Conservation (phyloP, 2,797 vertebrate species). For the Eurystomus glaucurus region DNA sequence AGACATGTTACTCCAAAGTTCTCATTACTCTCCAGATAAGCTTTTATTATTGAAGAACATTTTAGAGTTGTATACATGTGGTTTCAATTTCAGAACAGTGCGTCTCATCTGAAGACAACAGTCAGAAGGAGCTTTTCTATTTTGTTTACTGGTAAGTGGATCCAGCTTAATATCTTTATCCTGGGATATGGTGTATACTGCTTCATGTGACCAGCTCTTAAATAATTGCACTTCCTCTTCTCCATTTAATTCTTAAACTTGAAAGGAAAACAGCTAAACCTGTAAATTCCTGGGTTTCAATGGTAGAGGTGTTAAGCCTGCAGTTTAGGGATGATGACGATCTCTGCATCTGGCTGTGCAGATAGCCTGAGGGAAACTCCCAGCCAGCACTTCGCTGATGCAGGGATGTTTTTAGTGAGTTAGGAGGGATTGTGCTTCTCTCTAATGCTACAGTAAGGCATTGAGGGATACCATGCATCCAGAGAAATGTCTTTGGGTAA, state of each 20-base stretch:
- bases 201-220: not conserved
- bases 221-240: not conserved
- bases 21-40: not conserved
- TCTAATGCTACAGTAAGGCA: not conserved
- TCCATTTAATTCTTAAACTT: not conserved
- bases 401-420: not conserved
- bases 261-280: not conserved
- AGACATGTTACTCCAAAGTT: not conserved
- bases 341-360: not conserved
- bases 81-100: not conserved
- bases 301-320: not conserved
- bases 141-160: not conserved
- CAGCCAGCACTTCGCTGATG: not conserved
- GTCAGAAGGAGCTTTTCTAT: not conserved
- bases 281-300: not conserved
- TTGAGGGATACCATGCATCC: not conserved
- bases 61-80: not conserved
- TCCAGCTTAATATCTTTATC: not conserved
- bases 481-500: not conserved
- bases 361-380: not conserved
- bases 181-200: not conserved
- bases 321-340: not conserved
- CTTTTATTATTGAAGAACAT: not conserved
- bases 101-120: not conserved
- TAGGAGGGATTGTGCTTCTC: not conserved